Percentiles rank a stretch among this genome's conserved stretches.
Evolutionary conservation across 2,113 vertebrate species (phyloP).

Genomic region (Alouatta palliata): DNA sequence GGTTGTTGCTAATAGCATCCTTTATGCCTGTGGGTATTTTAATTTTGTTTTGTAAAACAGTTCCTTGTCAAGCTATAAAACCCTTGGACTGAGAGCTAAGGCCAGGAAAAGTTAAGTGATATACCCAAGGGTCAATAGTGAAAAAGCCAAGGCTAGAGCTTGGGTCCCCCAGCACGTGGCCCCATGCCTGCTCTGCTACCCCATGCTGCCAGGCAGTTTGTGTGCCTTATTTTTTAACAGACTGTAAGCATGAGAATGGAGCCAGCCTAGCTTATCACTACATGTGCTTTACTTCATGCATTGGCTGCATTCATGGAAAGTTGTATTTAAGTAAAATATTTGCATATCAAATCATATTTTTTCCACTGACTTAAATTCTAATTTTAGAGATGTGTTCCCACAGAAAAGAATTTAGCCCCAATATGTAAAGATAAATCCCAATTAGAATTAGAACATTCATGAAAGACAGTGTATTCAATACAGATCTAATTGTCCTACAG

Average conservation of each 20-base stretch:
- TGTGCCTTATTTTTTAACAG: background rate
- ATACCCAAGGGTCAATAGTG: background rate
- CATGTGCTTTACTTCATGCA: background rate
- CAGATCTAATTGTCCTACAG: background rate
- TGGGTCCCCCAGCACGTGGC: background rate
- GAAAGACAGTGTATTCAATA: background rate
- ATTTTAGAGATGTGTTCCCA: constrained; percentile 54
- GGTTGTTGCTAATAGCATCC: background rate
- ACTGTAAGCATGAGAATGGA: background rate
- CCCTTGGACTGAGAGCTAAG: background rate
- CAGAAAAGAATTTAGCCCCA: constrained; percentile 31
- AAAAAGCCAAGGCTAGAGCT: background rate
- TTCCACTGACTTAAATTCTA: constrained; percentile 49
- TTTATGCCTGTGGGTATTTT: background rate
- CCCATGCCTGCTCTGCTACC: rapidly evolving
- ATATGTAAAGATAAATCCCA: constrained; percentile 50
- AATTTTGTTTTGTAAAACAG: background rate
- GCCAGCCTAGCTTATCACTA: background rate
- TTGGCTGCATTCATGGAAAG: constrained; percentile 28
- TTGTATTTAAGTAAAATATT: constrained; percentile 63
- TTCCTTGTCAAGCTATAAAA: background rate
- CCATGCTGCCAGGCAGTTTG: no score
- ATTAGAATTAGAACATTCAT: constrained; percentile 41
- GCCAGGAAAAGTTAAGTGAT: background rate
- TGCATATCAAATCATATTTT: constrained; percentile 56